Conservation (phyloP, 2,113 vertebrate genomes). For the Burhinus oedicnemus region DNA sequence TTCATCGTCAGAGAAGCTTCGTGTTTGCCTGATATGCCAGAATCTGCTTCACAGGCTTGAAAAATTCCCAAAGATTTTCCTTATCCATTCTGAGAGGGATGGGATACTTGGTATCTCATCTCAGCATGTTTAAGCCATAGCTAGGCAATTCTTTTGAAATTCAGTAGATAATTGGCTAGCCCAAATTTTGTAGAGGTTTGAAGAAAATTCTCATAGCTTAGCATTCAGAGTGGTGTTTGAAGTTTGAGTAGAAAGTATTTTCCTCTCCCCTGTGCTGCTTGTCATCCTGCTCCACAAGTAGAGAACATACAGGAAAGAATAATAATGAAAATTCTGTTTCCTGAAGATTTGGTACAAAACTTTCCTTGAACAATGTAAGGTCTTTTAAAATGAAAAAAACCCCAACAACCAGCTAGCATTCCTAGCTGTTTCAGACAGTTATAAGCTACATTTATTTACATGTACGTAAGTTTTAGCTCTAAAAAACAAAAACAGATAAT, state of each 20-base stretch:
- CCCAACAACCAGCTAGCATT: background rate
- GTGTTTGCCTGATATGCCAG: background rate
- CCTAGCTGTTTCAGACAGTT: background rate
- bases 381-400: background rate
- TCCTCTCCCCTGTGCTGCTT: background rate
- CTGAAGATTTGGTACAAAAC: background rate
- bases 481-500: background rate
- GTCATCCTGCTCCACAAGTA: background rate
- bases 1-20: background rate
- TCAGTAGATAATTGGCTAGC: background rate
- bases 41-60: background rate
- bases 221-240: background rate
- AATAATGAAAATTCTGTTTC: background rate
- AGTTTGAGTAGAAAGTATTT: background rate
- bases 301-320: background rate
- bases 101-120: background rate
- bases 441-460: background rate
- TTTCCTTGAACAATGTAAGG: background rate
- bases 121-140: background rate
- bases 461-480: background rate
- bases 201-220: background rate
- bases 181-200: background rate
- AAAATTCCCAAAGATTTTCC: background rate
- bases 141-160: background rate
- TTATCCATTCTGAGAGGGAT: background rate